These are phyloP conservation scores for Montipora sp. DNA, from an alignment of 64 coral and sea anemone species.

Conservation along the genomic window DNA sequence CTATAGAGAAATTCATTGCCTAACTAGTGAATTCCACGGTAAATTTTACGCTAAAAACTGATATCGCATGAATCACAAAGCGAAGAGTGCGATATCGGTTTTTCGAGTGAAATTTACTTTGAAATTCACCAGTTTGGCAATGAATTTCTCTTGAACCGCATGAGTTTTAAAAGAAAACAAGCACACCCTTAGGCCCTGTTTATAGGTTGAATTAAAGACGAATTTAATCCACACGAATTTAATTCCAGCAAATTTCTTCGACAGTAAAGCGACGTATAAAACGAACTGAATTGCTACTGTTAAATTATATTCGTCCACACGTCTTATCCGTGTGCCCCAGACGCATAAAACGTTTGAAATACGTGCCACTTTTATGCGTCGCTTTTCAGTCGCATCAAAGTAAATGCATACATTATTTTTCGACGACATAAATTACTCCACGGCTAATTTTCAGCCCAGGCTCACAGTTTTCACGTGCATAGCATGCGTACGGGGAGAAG, in stretches of 20 bases:
- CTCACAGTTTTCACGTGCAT: background rate
- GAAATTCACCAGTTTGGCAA: too few species aligned
- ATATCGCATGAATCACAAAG: too few species aligned
- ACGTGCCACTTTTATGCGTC: constrained; percentile 6
- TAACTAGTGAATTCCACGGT: too few species aligned
- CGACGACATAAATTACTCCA: too few species aligned
- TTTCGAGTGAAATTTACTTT: too few species aligned
- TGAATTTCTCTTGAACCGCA: too few species aligned
- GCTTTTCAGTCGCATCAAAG: background rate
- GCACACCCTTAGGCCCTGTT: background rate
- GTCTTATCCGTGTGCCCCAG: constrained; percentile 17
- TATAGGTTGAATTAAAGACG: constrained; percentile 27
- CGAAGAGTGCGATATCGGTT: too few species aligned
- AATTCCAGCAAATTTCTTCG: constrained; percentile 44
- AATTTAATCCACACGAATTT: constrained; percentile 43
- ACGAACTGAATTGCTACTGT: constrained; percentile 36
- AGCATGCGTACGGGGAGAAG: constrained; percentile 46
- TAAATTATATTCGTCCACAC: background rate
- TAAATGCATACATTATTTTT: too few species aligned
- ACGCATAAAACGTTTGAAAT: constrained; percentile 42
- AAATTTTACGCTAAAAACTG: too few species aligned
- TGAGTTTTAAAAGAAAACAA: too few species aligned
- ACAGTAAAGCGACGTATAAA: constrained; percentile 41
- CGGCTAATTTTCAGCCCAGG: background rate
- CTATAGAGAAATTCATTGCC: too few species aligned